Percentiles rank a stretch among this genome's conserved stretches.
Evolutionary conservation across 2,888 invertebrate genomes (phyloP).

Genomic region (Macrosiphum euphorbiae): DNA sequence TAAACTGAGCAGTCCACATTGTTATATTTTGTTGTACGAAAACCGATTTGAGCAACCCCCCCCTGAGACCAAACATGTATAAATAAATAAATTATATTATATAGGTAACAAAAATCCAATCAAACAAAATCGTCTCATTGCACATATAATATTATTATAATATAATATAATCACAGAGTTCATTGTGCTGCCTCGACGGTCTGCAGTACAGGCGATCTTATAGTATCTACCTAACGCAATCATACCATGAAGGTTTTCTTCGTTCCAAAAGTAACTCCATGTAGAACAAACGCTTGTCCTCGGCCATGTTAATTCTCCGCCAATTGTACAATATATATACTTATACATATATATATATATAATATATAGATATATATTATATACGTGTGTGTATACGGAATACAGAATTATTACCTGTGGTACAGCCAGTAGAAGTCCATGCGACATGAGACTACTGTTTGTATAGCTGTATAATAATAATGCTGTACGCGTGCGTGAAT

Average conservation of each 20-base stretch:
- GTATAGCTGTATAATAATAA: neutral
- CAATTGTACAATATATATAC: neutral
- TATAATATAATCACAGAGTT: slow-evolving; percentile 1
- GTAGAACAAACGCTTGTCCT: slow-evolving; percentile 48
- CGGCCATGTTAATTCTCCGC: slow-evolving; percentile 46
- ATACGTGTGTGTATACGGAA: neutral
- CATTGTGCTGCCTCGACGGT: slow-evolving; percentile 13
- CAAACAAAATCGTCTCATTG: slow-evolving; percentile 38
- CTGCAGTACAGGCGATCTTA: neutral
- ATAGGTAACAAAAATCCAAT: slow-evolving; percentile 30
- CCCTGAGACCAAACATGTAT: neutral
- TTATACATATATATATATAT: neutral
- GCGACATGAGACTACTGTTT: neutral
- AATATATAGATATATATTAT: neutral
- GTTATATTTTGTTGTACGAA: neutral
- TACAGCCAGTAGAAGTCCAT: neutral
- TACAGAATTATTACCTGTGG: neutral
- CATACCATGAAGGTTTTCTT: slow-evolving; percentile 59
- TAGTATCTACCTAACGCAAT: slow-evolving; percentile 25
- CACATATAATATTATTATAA: neutral
- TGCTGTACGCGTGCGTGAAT: neutral
- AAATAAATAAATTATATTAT: too few species aligned
- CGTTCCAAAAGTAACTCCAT: slow-evolving; percentile 30
- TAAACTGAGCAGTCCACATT: neutral
- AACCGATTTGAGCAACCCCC: slow-evolving; percentile 18